Percentiles rank a stretch among this genome's conserved stretches.
phyloP scores from a whole-genome alignment of 2,113 vertebrate species.

The Chamaetylas fuelleborni region DNA sequence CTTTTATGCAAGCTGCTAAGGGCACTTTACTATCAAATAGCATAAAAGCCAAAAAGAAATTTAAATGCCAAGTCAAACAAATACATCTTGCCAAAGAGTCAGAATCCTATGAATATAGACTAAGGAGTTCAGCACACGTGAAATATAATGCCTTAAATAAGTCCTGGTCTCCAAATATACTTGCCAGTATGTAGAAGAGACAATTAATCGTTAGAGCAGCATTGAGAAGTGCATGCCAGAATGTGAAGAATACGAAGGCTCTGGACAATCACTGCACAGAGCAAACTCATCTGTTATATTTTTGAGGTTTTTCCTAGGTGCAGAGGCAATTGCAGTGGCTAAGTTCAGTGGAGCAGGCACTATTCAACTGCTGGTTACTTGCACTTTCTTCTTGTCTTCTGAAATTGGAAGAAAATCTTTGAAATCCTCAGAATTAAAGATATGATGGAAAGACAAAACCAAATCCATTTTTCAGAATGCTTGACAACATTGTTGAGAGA shows the following conservation, averaged over 20 bases:
- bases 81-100: not conserved
- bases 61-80: constrained; percentile 54
- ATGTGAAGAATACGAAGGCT: not conserved
- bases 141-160: constrained; percentile 25
- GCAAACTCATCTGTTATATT: not conserved
- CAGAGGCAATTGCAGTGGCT: not conserved
- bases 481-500: not conserved
- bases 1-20: not conserved
- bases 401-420: not conserved
- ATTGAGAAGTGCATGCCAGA: not conserved
- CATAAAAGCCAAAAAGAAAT: not conserved
- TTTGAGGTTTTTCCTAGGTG: not conserved
- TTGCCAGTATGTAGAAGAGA: not conserved
- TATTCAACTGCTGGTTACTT: not conserved
- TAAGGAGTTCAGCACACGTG: constrained; percentile 1
- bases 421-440: not conserved
- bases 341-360: not conserved
- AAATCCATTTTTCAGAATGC: not conserved
- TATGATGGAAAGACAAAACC: not conserved
- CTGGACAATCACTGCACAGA: not conserved
- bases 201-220: constrained; percentile 3
- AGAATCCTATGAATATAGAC: constrained; percentile 21
- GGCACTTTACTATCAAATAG: constrained; percentile 27
- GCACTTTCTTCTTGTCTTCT: not conserved
- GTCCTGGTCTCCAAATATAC: not conserved